These are phyloP conservation scores for Lutraria rhynchaena DNA, from an alignment of 1,140 invertebrate genomes.

Conservation along the genomic window DNA sequence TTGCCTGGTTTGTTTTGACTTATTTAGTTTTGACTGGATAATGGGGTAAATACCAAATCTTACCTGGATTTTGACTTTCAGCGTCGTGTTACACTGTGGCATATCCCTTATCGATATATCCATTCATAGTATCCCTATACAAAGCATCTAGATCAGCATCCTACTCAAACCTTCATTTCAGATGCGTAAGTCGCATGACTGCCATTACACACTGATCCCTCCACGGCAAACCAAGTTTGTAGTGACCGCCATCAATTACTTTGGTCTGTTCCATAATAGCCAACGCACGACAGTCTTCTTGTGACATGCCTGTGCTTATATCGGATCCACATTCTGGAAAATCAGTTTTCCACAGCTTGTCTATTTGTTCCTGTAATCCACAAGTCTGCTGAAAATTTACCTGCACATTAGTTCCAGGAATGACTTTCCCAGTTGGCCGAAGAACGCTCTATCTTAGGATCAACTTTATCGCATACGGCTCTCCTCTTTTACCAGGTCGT, in stretches of 20 bases:
- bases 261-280: background rate
- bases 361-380: conserved; percentile 3
- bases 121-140: conserved; percentile 10
- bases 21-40: conserved; percentile 9
- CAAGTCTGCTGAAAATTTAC: conserved; percentile 26
- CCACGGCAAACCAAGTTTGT: conserved; percentile 30
- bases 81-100: background rate
- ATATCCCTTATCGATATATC: conserved; percentile 11
- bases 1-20: conserved; percentile 26
- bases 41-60: conserved; percentile 46
- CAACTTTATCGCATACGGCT: conserved; percentile 1
- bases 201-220: conserved; percentile 5
- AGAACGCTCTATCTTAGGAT: background rate
- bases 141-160: background rate
- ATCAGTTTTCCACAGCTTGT: conserved; percentile 31
- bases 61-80: background rate
- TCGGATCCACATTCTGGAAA: conserved; percentile 10
- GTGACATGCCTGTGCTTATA: conserved; percentile 15
- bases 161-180: conserved; percentile 9
- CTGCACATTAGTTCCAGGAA: background rate
- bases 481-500: conserved; percentile 1
- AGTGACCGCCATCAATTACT: background rate
- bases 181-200: background rate
- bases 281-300: conserved; percentile 17
- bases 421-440: background rate